Conservation (phyloP, 2,113 vertebrate species). For the Boulengeromyrus knoepffleri region DNA sequence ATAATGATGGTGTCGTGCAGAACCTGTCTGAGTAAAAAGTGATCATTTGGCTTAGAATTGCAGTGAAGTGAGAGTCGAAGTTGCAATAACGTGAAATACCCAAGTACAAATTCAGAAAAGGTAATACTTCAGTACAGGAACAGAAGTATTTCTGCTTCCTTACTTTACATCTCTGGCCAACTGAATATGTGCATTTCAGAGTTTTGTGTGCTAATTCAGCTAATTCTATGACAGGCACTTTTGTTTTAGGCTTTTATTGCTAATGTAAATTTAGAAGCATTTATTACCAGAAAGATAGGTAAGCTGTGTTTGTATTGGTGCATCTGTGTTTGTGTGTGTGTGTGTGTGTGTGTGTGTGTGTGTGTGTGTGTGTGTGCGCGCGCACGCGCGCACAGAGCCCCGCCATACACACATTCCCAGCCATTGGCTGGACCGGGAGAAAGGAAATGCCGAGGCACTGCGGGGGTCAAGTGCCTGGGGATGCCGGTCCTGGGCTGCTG, state of each 20-base stretch:
- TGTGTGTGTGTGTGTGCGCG: neutral
- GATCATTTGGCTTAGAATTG: neutral
- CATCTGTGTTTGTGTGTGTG: neutral
- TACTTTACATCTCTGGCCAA: neutral
- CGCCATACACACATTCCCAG: neutral
- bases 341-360: neutral
- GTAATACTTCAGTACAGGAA: neutral
- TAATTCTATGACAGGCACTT: neutral
- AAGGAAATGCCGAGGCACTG: conserved; percentile 75
- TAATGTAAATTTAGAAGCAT: neutral
- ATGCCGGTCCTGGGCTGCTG: conserved; percentile 39
- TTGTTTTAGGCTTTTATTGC: neutral
- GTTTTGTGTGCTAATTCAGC: neutral
- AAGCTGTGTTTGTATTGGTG: neutral
- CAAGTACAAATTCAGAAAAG: neutral
- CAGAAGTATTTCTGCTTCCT: neutral
- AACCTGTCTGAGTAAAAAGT: neutral
- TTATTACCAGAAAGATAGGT: neutral
- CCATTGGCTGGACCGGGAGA: conserved; percentile 25
- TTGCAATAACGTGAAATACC: neutral
- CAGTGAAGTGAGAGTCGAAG: neutral
- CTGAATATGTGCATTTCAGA: neutral
- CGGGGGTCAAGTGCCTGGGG: conserved; percentile 63
- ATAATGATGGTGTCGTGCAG: neutral
- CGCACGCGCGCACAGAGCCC: neutral